Evolutionary conservation across 2,113 vertebrate genomes (phyloP).

Genomic region (Bucco capensis): DNA sequence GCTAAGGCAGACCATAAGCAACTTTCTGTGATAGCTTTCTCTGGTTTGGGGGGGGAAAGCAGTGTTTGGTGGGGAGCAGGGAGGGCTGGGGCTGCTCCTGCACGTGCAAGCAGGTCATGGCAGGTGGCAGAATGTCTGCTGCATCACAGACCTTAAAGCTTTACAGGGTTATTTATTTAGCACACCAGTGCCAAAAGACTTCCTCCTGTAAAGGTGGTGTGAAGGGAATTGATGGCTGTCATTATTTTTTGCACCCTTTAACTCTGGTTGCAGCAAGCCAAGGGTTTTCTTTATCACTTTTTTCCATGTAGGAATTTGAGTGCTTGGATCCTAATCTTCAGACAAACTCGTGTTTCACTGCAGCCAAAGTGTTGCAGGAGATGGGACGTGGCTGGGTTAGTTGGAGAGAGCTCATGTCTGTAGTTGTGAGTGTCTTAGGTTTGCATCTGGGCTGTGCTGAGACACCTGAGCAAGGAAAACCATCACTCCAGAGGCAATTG

Average conservation of each 20-base stretch:
- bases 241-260: neutral
- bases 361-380: neutral
- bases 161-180: neutral
- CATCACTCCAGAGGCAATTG: neutral
- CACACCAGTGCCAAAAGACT: neutral
- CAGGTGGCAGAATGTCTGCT: neutral
- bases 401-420: fast-evolving
- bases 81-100: neutral
- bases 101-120: fast-evolving
- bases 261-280: neutral
- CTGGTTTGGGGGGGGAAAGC: neutral
- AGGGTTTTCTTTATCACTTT: neutral
- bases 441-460: neutral
- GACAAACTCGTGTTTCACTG: neutral
- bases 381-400: neutral
- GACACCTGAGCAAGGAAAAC: neutral
- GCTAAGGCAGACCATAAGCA: neutral
- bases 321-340: neutral
- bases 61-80: fast-evolving
- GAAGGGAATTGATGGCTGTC: fast-evolving
- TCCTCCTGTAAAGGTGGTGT: neutral
- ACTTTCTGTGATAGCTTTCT: neutral
- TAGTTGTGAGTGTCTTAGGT: fast-evolving
- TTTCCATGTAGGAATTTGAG: neutral
- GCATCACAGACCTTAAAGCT: neutral